Evolutionary conservation across 1,140 invertebrate genomes (phyloP).

Genomic region (Drosophila virilis): DNA sequence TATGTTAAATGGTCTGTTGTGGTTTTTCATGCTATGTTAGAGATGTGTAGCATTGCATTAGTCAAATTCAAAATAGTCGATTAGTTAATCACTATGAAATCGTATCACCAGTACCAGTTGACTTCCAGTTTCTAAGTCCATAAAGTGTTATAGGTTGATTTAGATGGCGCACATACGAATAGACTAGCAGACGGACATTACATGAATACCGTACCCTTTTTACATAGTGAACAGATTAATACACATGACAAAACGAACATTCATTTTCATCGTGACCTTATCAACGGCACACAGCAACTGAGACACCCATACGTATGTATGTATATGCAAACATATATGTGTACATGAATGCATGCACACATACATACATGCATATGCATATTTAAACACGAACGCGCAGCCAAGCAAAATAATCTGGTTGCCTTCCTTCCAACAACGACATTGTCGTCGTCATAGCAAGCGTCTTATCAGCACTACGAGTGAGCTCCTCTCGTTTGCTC

Average conservation of each 20-base stretch:
- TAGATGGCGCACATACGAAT: no score
- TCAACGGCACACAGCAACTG: background rate
- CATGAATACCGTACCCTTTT: background rate
- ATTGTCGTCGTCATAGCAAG: conserved; percentile 3
- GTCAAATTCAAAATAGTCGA: no score
- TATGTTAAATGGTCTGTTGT: conserved; percentile 1
- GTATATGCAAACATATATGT: background rate
- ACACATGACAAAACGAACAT: conserved; percentile 10
- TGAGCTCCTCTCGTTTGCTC: background rate
- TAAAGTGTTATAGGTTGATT: no score
- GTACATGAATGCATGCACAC: background rate
- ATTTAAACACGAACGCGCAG: background rate
- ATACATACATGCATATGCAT: background rate
- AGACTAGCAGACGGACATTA: no score
- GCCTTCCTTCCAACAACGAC: background rate
- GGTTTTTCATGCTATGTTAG: background rate
- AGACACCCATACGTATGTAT: background rate
- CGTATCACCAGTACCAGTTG: no score
- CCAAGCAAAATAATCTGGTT: background rate
- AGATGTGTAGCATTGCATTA: no score
- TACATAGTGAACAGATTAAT: background rate
- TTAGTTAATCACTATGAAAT: no score
- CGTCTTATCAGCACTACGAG: conserved; percentile 17
- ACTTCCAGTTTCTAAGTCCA: no score
- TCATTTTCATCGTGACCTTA: conserved; percentile 23